Evolutionary conservation across 2,888 invertebrate species (phyloP).

Genomic region (Sericinus montela): DNA sequence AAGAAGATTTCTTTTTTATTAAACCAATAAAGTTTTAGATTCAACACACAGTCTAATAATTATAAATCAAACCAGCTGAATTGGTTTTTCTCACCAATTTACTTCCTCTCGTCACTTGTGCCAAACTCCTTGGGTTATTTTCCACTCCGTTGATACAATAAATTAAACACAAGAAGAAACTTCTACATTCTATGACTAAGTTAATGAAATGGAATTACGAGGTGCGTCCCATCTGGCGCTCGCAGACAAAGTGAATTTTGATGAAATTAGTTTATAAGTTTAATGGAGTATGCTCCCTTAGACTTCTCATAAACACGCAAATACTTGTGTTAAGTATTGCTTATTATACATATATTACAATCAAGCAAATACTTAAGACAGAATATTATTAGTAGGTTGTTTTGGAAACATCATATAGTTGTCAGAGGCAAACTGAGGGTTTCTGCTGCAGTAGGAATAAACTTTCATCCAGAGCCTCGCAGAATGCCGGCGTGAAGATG

Average conservation of each 20-base stretch:
- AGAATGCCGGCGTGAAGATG: too few relatives aligned
- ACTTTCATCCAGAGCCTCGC: too few relatives aligned
- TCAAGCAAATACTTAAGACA: too few relatives aligned
- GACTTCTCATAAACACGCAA: slow-evolving; percentile 26
- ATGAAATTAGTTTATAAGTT: slow-evolving; percentile 71
- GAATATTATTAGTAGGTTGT: too few relatives aligned
- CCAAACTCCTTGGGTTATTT: slow-evolving; percentile 39
- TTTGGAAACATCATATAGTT: too few relatives aligned
- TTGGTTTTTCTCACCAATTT: neutral
- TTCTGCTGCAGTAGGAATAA: too few relatives aligned
- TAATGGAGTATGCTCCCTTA: slow-evolving; percentile 57
- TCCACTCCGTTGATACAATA: slow-evolving; percentile 51
- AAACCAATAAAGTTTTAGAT: too few relatives aligned
- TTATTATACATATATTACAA: slow-evolving; percentile 2
- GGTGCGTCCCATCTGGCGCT: slow-evolving; percentile 67
- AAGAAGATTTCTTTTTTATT: too few relatives aligned
- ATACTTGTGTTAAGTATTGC: slow-evolving; percentile 24
- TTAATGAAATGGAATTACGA: slow-evolving; percentile 70
- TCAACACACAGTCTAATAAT: slow-evolving; percentile 5
- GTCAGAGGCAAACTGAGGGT: too few relatives aligned
- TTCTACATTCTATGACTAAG: slow-evolving; percentile 60
- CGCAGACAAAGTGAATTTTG: slow-evolving; percentile 70
- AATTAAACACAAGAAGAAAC: slow-evolving; percentile 66
- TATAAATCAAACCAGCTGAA: slow-evolving; percentile 21
- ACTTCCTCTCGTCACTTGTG: slow-evolving; percentile 8